Conservation (phyloP, 2,888 invertebrate species). For the Amphiduros pacificus region DNA sequence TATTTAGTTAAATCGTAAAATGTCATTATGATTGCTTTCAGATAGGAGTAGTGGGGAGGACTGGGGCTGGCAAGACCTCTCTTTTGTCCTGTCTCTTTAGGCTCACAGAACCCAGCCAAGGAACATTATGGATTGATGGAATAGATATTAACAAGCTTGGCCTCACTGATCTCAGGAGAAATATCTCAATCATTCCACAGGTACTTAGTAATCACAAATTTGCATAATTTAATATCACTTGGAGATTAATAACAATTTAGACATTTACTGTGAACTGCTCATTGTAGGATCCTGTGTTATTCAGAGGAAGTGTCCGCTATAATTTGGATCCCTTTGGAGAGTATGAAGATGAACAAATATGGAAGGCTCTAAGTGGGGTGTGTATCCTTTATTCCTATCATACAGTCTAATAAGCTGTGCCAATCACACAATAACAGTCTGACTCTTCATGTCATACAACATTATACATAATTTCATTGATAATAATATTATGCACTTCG, state of each 20-base stretch:
- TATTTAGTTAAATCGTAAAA: no score
- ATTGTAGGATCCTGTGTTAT: constrained; percentile 17
- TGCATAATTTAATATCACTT: no score
- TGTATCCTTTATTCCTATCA: no score
- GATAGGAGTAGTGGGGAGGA: neutral
- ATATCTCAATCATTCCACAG: neutral
- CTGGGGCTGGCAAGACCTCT: neutral
- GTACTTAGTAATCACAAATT: no score
- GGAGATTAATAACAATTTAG: no score
- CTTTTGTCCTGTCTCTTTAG: neutral
- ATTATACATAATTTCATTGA: no score
- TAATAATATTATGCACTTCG: no score
- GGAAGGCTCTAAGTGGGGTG: constrained; percentile 7
- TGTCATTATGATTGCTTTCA: no score
- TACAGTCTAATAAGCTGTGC: no score
- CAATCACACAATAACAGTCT: no score
- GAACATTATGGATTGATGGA: neutral
- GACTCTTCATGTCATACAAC: no score
- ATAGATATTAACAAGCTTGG: neutral
- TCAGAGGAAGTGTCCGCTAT: constrained; percentile 9
- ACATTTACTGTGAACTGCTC: no score
- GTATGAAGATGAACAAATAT: constrained; percentile 10
- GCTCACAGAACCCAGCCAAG: neutral
- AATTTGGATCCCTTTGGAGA: constrained; percentile 13
- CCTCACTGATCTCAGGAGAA: neutral